phyloP scores from a whole-genome alignment of 35 echinoderm and acorn worm species.

The Ophiothrix spiculata region DNA sequence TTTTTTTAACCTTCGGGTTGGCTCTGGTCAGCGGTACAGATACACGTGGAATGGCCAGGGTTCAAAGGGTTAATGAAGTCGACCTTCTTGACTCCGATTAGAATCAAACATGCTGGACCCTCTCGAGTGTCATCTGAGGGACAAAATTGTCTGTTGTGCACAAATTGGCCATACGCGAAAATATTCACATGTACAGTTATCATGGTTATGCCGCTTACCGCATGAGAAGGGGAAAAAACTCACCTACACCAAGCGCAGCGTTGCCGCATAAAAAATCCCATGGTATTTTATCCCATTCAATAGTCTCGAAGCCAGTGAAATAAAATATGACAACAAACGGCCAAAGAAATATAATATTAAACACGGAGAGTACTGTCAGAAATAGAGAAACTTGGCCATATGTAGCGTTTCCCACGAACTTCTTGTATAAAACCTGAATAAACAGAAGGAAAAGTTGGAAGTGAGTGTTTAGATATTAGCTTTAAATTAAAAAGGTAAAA shows the following conservation, averaged over 20 bases:
- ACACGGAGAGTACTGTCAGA: constrained; percentile 68
- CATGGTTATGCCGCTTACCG: no score
- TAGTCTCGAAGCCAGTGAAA: constrained; percentile 79
- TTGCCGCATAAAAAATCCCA: constrained; percentile 92
- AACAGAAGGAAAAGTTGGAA: background rate
- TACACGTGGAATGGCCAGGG: no score
- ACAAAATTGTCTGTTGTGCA: no score
- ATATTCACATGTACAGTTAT: no score
- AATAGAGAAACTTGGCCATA: constrained; percentile 87
- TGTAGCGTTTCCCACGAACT: constrained; percentile 68
- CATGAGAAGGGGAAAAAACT: no score
- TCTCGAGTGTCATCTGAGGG: no score
- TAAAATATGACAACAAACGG: constrained; percentile 68
- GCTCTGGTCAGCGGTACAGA: no score
- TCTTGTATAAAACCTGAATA: constrained; percentile 78
- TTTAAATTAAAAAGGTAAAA: background rate
- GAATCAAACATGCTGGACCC: no score
- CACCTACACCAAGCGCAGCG: constrained; percentile 83
- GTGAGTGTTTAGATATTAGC: background rate
- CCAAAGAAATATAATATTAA: constrained; percentile 79
- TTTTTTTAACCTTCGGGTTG: no score
- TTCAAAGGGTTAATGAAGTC: no score
- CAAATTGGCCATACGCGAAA: no score
- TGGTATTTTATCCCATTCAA: constrained; percentile 78
- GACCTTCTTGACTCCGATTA: no score